Conservation (phyloP, 2,797 vertebrate species). For the Neomorphus geoffroyi region DNA sequence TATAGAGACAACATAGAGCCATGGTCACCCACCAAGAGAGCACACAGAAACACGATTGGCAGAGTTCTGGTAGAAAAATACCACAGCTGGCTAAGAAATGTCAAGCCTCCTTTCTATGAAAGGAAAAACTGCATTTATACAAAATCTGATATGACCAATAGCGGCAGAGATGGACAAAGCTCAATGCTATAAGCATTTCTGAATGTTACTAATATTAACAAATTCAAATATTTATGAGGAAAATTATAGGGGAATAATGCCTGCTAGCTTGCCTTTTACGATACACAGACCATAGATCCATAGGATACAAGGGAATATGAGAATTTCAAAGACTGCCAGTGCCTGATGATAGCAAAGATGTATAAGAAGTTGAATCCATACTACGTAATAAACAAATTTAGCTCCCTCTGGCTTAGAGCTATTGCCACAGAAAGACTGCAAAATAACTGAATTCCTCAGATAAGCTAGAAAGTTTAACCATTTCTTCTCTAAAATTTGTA, state of each 20-base stretch:
- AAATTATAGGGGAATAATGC: background rate
- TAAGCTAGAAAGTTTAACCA: background rate
- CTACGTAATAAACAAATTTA: conserved; percentile 35
- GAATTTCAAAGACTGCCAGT: conserved; percentile 58
- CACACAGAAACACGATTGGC: background rate
- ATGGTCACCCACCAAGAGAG: background rate
- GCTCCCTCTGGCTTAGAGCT: conserved; percentile 15
- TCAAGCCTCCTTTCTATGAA: background rate
- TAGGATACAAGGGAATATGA: conserved; percentile 25
- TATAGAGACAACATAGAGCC: background rate
- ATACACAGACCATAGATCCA: conserved; percentile 30
- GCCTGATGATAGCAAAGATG: conserved; percentile 26
- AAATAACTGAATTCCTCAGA: background rate
- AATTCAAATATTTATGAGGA: background rate
- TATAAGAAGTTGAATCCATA: conserved; percentile 16
- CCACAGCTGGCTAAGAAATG: background rate
- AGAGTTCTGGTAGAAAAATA: background rate
- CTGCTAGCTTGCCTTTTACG: background rate
- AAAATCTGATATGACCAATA: background rate
- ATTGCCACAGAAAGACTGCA: background rate
- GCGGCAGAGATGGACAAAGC: background rate
- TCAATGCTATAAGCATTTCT: background rate
- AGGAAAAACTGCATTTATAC: background rate
- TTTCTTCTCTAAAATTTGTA: background rate
- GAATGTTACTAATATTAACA: background rate